Percentiles rank a stretch among this genome's conserved stretches.
Evolutionary conservation across 2,797 vertebrate genomes (phyloP).

Genomic region (Sphaeramia orbicularis): DNA sequence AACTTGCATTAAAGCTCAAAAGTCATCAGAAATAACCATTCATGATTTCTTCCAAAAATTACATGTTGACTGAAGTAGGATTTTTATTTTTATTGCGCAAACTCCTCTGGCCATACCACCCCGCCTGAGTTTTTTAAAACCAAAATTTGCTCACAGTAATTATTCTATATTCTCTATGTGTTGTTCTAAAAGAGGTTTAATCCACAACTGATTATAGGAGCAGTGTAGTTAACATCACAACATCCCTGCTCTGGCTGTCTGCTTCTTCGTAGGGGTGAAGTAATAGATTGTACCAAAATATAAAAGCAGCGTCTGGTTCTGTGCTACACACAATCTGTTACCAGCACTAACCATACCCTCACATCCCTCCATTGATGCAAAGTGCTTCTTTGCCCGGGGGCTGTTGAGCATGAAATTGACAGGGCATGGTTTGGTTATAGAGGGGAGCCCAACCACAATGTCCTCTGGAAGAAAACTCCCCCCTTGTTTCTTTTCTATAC

Average conservation of each 20-base stretch:
- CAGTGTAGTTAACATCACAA: slow-evolving; percentile 6
- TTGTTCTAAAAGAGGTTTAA: slow-evolving; percentile 14
- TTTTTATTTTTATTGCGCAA: too few relatives aligned
- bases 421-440: slow-evolving; percentile 60
- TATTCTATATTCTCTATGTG: too few relatives aligned
- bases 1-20: too few relatives aligned
- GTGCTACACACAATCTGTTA: slow-evolving; percentile 64
- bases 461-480: slow-evolving; percentile 46
- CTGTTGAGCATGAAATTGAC: slow-evolving; percentile 87
- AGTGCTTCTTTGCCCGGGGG: slow-evolving; percentile 69
- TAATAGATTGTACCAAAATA: slow-evolving; percentile 57
- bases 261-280: slow-evolving; percentile 41
- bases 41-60: too few relatives aligned
- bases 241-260: slow-evolving; percentile 36
- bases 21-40: too few relatives aligned
- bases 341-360: slow-evolving; percentile 52
- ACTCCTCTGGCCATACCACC: too few relatives aligned
- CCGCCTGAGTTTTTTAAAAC: too few relatives aligned
- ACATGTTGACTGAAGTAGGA: too few relatives aligned
- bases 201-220: slow-evolving; percentile 39
- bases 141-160: too few relatives aligned
- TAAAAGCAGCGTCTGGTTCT: slow-evolving; percentile 56
- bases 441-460: slow-evolving; percentile 56
- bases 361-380: slow-evolving; percentile 59
- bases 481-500: slow-evolving; percentile 45